Percentiles rank a stretch among this genome's conserved stretches.
These are phyloP conservation scores for Notospermus geniculatus DNA, from an alignment of 1,140 invertebrate genomes.

Conservation along the genomic window DNA sequence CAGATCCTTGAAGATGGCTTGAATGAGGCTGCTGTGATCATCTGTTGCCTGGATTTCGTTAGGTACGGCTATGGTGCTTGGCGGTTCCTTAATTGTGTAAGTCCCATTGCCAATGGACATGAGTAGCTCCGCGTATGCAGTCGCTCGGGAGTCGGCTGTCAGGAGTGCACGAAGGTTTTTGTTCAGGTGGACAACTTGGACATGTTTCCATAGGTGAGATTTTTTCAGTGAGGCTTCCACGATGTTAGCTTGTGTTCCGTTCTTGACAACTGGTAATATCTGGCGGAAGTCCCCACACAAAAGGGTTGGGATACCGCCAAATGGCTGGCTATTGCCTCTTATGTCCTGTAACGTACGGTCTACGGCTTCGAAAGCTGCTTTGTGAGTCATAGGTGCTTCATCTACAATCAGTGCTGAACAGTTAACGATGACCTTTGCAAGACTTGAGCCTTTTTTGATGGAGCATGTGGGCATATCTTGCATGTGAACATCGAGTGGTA, in stretches of 20 bases:
- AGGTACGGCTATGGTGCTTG: constrained; percentile 18
- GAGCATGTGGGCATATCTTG: constrained; percentile 37
- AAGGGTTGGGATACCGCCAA: constrained; percentile 44
- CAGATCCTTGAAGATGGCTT: constrained; percentile 39
- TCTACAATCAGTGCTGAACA: neutral
- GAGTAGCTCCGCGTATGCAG: neutral
- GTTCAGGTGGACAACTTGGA: constrained; percentile 20
- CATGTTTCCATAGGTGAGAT: constrained; percentile 40
- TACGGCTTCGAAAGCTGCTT: neutral
- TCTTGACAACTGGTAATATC: too few relatives aligned
- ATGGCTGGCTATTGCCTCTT: constrained; percentile 34
- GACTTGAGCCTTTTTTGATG: neutral
- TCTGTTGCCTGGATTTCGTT: neutral
- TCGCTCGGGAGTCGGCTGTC: constrained; percentile 1
- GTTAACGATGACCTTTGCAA: neutral
- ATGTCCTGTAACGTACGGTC: constrained; percentile 37
- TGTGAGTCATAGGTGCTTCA: neutral
- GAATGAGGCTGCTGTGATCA: constrained; percentile 35
- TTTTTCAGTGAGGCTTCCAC: too few relatives aligned
- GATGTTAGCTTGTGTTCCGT: too few relatives aligned
- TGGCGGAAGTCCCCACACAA: too few relatives aligned
- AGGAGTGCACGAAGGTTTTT: constrained; percentile 25
- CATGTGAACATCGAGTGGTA: constrained; percentile 41
- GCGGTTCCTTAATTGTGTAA: neutral
- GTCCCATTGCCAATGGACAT: neutral